These are phyloP conservation scores for Lepidotrigona ventralis DNA, from an alignment of 1,140 invertebrate species.

Conservation along the genomic window DNA sequence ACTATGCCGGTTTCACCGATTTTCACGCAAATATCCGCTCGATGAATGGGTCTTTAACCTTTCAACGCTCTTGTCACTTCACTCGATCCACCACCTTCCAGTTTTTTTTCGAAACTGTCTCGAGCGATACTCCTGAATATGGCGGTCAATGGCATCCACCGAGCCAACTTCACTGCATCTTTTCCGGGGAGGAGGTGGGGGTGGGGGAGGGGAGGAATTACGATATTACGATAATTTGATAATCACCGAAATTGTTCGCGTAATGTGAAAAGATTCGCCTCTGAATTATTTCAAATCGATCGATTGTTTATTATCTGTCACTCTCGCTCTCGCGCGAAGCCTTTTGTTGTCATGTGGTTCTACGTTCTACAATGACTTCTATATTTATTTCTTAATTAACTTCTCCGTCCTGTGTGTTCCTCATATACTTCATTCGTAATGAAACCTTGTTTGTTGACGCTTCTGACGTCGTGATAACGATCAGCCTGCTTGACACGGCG, in stretches of 20 bases:
- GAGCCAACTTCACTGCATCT: conserved; percentile 56
- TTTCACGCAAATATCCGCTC: conserved; percentile 7
- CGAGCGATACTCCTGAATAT: conserved; percentile 56
- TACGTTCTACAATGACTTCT: not conserved
- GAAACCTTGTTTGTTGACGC: not conserved
- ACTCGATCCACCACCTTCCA: conserved; percentile 19
- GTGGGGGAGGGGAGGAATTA: not conserved
- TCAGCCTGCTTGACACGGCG: not conserved
- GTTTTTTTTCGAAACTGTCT: conserved; percentile 41
- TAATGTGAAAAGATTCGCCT: too few species aligned
- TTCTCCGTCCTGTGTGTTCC: not conserved
- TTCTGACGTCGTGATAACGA: not conserved
- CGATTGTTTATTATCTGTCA: not conserved
- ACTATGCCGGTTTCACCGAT: not conserved
- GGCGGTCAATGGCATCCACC: conserved; percentile 57
- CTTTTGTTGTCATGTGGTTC: not conserved
- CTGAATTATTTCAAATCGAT: conserved; percentile 19
- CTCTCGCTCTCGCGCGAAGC: not conserved
- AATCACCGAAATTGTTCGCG: not conserved
- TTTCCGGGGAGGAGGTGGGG: not conserved
- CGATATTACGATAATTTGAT: conserved; percentile 4
- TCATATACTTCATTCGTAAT: not conserved
- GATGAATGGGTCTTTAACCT: conserved; percentile 22
- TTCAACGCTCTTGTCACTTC: conserved; percentile 16
- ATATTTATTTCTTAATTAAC: conserved; percentile 7